Evolutionary conservation across 2,888 invertebrate genomes (phyloP).

Genomic region (Tuberolachnus salignus): DNA sequence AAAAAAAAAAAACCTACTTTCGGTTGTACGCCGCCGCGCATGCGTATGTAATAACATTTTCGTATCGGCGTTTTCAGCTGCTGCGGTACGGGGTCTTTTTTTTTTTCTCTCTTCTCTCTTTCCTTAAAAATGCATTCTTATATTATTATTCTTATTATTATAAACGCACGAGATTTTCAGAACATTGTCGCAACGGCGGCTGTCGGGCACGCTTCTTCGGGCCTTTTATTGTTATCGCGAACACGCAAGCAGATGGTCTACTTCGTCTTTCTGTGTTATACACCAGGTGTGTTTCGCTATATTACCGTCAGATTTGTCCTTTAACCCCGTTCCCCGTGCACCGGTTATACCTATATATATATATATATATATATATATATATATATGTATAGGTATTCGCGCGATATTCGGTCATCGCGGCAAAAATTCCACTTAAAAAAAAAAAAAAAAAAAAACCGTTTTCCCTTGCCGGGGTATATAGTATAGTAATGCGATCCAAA

Average conservation of each 20-base stretch:
- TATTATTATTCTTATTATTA: neutral
- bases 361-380: too few species aligned
- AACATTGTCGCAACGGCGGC: constrained; percentile 31
- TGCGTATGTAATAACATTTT: neutral
- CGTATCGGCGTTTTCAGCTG: constrained; percentile 30
- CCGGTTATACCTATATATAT: too few species aligned
- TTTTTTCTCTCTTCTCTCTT: neutral
- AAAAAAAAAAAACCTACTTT: too few species aligned
- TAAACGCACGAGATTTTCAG: constrained; percentile 19
- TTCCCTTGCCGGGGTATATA: neutral
- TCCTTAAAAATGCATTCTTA: constrained; percentile 37
- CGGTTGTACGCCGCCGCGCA: too few species aligned
- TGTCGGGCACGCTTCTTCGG: constrained; percentile 52
- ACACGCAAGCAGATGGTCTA: constrained; percentile 43
- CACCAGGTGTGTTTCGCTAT: constrained; percentile 39
- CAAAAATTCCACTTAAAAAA: constrained; percentile 15
- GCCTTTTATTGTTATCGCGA: constrained; percentile 39
- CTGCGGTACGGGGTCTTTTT: constrained; percentile 19
- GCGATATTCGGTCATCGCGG: constrained; percentile 4
- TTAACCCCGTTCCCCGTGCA: constrained; percentile 39
- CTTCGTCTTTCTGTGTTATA: neutral
- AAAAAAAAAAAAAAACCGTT: constrained; percentile 3
- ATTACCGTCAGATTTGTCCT: constrained; percentile 34
- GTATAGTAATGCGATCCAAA: constrained; percentile 34
- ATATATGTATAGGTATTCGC: too few species aligned